Base-by-base conservation (phyloP, 2,113 vertebrate genomes). In the Rana temporaria region DNA sequence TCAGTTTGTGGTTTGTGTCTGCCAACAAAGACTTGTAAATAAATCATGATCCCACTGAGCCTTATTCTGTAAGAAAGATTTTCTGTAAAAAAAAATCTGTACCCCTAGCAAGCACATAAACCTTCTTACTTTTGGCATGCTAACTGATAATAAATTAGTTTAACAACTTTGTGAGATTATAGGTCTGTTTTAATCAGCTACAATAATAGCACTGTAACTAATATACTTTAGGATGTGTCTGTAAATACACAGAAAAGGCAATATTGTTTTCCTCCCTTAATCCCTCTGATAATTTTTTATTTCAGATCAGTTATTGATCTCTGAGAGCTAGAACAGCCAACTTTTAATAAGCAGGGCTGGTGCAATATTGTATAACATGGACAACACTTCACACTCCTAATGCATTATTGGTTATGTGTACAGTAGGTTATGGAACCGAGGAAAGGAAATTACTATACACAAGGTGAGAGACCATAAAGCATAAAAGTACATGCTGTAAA, bases 1-100 rank as follows among this genome's bases (percentile, higher is more conserved):
- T 38, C 72, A 38, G 72, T 75, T 75, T 75, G 72, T 34, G 55
- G 56, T 62, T 75, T 75, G 30, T 42, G 56, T 75, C 72, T 75
- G 57, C 60, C 57, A 38, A 62, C 72, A 75, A 60, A 75, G 56
- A n/a, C 72, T 60, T 75, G 57, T 75, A 75, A 75, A 75, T 75
- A 75, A 75, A 75, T 62, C 56, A 75, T 75, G 30, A 59, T 75
- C 72, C 56, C 72, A 60, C 19, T 15, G 72, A 75, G 30, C 4
- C n/a, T 60, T 62, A 38, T 20, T 60, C 56, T 75, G 12, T 15
- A 42, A 75, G 18, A 75, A 60, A 60, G 11, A 42, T 12, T n/a
- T n/a, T n/a, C n/a, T n/a, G n/a, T 12, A 22, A 11, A 59, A 18
- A 59, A 18, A 74, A 8, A 32, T 59, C 48, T 74, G 11, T 2